These are phyloP conservation scores for Apodemia hepburni DNA, from an alignment of 2,888 invertebrate species.

Conservation along the genomic window DNA sequence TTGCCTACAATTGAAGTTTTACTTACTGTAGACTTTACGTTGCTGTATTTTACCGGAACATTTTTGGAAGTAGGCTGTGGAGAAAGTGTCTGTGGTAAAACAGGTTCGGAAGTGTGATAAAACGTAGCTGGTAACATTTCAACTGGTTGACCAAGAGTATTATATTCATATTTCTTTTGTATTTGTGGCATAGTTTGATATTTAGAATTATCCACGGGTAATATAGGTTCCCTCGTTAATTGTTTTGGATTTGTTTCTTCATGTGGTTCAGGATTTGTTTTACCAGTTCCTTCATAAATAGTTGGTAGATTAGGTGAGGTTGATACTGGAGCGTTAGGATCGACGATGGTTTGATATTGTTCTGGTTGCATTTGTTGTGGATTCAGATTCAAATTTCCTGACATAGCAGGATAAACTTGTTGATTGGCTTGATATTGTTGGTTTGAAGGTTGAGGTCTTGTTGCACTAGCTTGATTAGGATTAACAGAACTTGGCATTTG, in stretches of 20 bases:
- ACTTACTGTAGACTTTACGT: conserved; percentile 59
- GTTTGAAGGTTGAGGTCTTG: background rate
- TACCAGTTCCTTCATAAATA: conserved; percentile 34
- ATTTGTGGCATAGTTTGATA: conserved; percentile 28
- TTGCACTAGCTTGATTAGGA: conserved; percentile 16
- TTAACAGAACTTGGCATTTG: background rate
- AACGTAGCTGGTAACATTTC: conserved; percentile 49
- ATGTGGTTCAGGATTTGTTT: background rate
- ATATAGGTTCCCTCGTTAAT: conserved; percentile 51
- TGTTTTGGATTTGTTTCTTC: conserved; percentile 26
- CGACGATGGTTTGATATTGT: conserved; percentile 36
- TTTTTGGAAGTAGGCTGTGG: conserved; percentile 42
- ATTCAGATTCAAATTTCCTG: conserved; percentile 31
- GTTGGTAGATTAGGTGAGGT: conserved; percentile 32
- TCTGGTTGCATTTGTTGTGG: conserved; percentile 35
- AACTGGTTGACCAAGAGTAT: conserved; percentile 66
- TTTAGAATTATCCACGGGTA: conserved; percentile 50
- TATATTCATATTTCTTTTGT: conserved; percentile 43
- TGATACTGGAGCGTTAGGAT: conserved; percentile 33
- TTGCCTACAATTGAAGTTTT: conserved; percentile 58
- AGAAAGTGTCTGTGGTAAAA: conserved; percentile 55
- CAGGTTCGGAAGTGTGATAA: conserved; percentile 41
- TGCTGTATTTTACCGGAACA: conserved; percentile 38
- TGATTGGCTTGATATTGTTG: conserved; percentile 21
- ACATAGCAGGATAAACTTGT: conserved; percentile 20